These are phyloP conservation scores for Botia almorhae DNA, from an alignment of 2,797 vertebrate genomes.

Conservation along the genomic window DNA sequence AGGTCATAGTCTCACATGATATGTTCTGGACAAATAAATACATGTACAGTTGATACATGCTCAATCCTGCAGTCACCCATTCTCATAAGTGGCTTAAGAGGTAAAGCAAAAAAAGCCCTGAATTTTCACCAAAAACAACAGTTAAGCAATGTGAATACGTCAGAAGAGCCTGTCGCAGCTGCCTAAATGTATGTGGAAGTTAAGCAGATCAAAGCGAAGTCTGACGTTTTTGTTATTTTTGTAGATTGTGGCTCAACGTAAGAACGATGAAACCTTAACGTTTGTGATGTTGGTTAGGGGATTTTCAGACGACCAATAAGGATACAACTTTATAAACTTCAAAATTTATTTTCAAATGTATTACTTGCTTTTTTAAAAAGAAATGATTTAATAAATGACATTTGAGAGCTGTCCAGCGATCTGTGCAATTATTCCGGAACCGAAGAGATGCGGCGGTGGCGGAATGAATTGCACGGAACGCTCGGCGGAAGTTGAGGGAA, in stretches of 20 bases:
- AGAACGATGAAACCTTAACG: too few species aligned
- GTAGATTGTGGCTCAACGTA: background rate
- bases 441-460: background rate
- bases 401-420: background rate
- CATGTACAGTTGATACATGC: background rate
- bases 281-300: background rate
- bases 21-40: slow-evolving; percentile 11
- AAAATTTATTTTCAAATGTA: background rate
- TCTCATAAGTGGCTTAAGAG: background rate
- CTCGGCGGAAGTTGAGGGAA: slow-evolving; percentile 74
- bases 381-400: background rate
- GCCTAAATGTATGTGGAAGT: slow-evolving; percentile 21
- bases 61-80: background rate
- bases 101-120: background rate
- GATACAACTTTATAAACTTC: background rate
- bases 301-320: background rate
- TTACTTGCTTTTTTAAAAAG: background rate
- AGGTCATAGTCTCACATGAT: background rate
- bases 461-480: slow-evolving; percentile 54
- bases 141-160: slow-evolving; percentile 6
- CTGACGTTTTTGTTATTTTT: slow-evolving; percentile 52
- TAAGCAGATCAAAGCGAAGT: slow-evolving; percentile 4
- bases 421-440: slow-evolving; percentile 26
- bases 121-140: slow-evolving; percentile 5
- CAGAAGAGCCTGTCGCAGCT: slow-evolving; percentile 14